Evolutionary conservation across 2,797 vertebrate genomes (phyloP).

Genomic region (Chloroceryle inda): DNA sequence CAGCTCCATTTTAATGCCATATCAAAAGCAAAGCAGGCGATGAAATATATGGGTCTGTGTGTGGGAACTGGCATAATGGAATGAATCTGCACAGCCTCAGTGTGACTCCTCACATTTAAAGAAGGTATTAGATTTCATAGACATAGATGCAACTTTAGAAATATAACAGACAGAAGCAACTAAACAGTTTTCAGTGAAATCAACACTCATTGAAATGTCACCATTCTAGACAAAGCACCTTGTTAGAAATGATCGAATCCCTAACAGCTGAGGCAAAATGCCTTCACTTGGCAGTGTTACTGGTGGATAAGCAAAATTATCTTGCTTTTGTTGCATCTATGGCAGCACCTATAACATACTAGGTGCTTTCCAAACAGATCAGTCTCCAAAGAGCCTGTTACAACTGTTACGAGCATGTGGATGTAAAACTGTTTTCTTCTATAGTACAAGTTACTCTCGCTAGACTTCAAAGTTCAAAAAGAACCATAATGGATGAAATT

Average conservation of each 20-base stretch:
- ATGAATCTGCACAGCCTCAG: neutral
- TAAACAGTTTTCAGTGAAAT: neutral
- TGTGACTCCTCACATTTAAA: neutral
- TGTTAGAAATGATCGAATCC: neutral
- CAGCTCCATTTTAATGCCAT: neutral
- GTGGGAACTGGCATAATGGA: neutral
- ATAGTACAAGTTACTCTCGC: neutral
- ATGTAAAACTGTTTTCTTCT: neutral
- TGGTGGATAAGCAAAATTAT: slow-evolving; percentile 7
- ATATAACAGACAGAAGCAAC: neutral
- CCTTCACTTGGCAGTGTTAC: neutral
- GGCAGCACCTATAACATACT: neutral
- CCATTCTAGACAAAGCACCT: neutral
- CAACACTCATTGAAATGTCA: neutral
- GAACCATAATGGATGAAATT: neutral
- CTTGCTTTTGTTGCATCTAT: neutral
- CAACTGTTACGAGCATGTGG: neutral
- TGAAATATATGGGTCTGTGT: neutral
- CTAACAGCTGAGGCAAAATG: neutral
- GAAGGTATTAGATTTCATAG: neutral
- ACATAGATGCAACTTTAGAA: neutral
- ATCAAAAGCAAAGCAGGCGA: neutral
- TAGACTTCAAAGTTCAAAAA: neutral
- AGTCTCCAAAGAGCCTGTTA: neutral
- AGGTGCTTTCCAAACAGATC: neutral